Evolutionary conservation across 2,797 vertebrate genomes (phyloP), one percentile per base, ranked within the genome.

Genomic region (Anguilla anguilla): DNA sequence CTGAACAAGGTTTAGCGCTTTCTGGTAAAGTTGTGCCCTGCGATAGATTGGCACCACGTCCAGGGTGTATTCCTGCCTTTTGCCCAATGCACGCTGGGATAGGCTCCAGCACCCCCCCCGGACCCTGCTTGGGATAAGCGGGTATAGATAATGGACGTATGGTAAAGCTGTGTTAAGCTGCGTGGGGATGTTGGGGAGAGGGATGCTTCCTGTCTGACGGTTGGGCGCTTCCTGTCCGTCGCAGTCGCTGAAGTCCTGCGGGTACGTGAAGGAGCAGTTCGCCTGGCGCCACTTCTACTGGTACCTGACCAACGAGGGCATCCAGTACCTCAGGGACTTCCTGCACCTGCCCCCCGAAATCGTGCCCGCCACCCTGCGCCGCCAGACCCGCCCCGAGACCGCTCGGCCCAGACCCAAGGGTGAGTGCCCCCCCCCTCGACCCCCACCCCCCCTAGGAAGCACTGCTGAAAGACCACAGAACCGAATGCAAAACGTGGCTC

Each of bases 201-300:
- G 46, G 25, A 43, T 31, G 49, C 79, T 35, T 39, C n/a, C 28
- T 43, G 67, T 15, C 19, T 79, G 77, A 81, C 57, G 13, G 51
- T 49, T 7, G 28, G 61, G 53, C 69, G 22, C 9, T 51, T 15
- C 39, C 31, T 6, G 17, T 85, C 83, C 91, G 55, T 86, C 86
- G 0, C 87, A 99, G 99, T 99, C 98, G 74, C 94, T 99, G 94
- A 99, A 99, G 94, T 99, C 99, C 6, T 98, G 98, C 49, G 99
- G 99, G 88, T 99, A 98, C 0, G 98, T 99, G 90, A 99, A 99
- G 95, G 99, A 99, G 94, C 98, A 99, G 95, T 99, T 99, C 95
- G 99, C 98, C 9, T 99, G 99, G 99, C 98, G 99, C 90, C 99
- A 99, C 88, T 99, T 99, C 90, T 99, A 99, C 93, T 99, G 99